Percentiles rank a stretch among this genome's conserved stretches.
Conservation (phyloP, 2,113 vertebrate genomes). For the Ictalurus punctatus region DNA sequence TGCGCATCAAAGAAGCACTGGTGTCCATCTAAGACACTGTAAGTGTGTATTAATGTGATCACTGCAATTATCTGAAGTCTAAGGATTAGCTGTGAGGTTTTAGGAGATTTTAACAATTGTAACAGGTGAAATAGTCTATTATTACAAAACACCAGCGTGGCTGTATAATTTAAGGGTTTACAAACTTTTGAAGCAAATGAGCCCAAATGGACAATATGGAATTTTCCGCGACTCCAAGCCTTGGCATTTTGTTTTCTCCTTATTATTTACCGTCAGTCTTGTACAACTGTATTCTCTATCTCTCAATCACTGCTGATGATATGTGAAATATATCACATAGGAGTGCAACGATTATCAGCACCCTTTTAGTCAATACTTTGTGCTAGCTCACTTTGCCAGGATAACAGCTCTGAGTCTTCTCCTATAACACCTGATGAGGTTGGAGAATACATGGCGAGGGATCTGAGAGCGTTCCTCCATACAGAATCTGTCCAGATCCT, state of each 20-base stretch:
- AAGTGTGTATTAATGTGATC: not conserved
- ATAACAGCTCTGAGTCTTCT: no score
- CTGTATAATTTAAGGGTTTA: no score
- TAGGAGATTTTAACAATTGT: not conserved
- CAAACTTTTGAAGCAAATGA: not conserved
- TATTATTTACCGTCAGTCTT: no score
- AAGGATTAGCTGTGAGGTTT: not conserved
- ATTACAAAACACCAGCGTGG: not conserved
- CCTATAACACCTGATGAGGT: no score
- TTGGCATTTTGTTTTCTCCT: not conserved
- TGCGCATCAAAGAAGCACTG: slow-evolving; percentile 23
- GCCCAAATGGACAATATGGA: not conserved
- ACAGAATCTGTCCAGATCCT: no score
- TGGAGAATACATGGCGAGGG: no score
- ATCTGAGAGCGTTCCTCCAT: no score
- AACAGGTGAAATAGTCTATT: not conserved
- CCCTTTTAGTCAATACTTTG: no score
- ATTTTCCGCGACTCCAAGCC: not conserved
- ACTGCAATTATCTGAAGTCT: not conserved
- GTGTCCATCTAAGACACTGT: not conserved
- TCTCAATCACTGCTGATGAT: not conserved
- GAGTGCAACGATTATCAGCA: no score
- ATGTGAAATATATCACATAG: not conserved
- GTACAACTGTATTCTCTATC: not conserved
- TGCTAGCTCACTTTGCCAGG: no score